A percentile compares a stretch with the other conserved stretches of the same genome.
These are phyloP conservation scores for Podiceps cristatus DNA, from an alignment of 2,113 vertebrate genomes.

Conservation along the genomic window DNA sequence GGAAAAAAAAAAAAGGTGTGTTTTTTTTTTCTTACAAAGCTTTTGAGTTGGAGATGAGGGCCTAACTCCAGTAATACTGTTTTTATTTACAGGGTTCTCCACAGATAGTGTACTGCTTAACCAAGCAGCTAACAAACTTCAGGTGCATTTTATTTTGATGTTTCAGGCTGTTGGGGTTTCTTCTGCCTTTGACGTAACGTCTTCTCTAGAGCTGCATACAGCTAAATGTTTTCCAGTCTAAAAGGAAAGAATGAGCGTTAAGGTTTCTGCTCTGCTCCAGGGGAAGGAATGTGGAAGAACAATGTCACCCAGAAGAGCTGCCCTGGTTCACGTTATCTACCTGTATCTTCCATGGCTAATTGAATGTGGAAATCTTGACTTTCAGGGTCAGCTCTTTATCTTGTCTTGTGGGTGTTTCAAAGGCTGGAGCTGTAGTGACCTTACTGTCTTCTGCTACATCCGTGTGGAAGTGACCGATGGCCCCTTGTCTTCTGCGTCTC, in stretches of 20 bases:
- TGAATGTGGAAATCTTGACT: fast-evolving
- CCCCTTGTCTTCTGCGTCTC: neutral
- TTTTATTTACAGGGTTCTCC: neutral
- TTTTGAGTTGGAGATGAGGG: neutral
- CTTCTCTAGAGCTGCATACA: neutral
- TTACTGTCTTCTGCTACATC: neutral
- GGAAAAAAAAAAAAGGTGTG: fast-evolving
- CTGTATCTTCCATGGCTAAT: neutral
- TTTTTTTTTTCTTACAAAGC: too few relatives aligned
- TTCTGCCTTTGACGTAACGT: neutral
- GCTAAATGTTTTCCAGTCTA: neutral
- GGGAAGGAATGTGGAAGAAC: neutral
- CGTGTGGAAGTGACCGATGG: neutral
- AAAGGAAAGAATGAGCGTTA: neutral
- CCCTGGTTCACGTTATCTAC: neutral
- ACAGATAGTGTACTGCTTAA: neutral
- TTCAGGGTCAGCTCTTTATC: too few relatives aligned
- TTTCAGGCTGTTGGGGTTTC: neutral
- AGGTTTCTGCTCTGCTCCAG: neutral
- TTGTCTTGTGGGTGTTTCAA: neutral
- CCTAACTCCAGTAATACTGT: neutral
- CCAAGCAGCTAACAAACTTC: neutral
- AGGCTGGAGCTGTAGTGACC: neutral
- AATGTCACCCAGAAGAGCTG: neutral
- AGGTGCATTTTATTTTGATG: neutral